These are phyloP conservation scores for Anarrhichthys ocellatus DNA, from an alignment of 2,113 vertebrate species.

Conservation along the genomic window DNA sequence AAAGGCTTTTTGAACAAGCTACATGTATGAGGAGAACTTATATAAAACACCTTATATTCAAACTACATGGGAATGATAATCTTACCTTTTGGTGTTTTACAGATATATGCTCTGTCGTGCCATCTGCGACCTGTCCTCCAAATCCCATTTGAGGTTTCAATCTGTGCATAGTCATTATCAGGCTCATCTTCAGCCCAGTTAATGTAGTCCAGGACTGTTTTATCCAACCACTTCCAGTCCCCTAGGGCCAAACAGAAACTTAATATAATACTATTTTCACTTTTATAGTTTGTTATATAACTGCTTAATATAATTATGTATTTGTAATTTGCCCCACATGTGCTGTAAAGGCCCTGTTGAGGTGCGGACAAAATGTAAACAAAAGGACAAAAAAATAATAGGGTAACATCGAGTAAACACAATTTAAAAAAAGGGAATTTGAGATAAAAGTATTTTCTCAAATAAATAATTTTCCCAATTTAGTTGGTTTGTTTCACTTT, in stretches of 20 bases:
- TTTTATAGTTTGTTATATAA: background rate
- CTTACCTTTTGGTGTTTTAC: slow-evolving; percentile 92
- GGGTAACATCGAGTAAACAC: background rate
- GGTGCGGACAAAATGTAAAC: background rate
- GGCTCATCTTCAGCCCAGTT: slow-evolving; percentile 88
- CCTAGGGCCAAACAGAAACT: slow-evolving; percentile 68
- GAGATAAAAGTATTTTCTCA: background rate
- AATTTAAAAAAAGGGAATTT: background rate
- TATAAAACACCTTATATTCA: background rate
- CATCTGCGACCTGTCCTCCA: slow-evolving; percentile 88
- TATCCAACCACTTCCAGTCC: slow-evolving; percentile 90
- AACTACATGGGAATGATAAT: background rate
- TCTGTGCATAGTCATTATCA: slow-evolving; percentile 61
- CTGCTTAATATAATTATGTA: background rate
- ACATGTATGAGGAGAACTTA: background rate
- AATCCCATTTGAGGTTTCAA: slow-evolving; percentile 78
- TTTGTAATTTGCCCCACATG: background rate
- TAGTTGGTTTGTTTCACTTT: background rate
- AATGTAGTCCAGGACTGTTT: slow-evolving; percentile 85
- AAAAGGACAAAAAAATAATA: background rate
- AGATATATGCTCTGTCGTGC: slow-evolving; percentile 86
- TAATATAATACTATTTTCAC: background rate
- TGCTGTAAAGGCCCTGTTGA: background rate
- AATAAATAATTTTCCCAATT: background rate
- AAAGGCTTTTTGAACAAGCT: background rate